phyloP scores from a whole-genome alignment of 2,797 vertebrate species.

The Capromys pilorides region DNA sequence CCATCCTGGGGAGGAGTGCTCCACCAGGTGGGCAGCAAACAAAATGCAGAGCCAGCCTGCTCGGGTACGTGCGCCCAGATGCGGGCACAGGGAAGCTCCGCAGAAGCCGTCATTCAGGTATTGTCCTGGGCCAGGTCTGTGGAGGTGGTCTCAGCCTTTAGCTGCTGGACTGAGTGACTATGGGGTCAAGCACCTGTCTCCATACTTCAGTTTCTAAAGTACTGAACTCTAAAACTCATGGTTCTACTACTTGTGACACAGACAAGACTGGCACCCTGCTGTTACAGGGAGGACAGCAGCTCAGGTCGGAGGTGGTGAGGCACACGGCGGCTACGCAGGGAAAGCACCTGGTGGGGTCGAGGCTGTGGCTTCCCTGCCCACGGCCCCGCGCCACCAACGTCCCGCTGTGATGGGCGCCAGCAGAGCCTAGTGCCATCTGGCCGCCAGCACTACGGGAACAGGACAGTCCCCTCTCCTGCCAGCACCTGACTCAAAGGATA shows the following conservation, averaged over 20 bases:
- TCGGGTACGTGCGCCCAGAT: accelerated
- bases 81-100: no score
- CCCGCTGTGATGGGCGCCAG: not conserved
- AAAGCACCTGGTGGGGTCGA: not conserved
- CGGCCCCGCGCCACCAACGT: not conserved
- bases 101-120: no score
- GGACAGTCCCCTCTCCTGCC: not conserved
- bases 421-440: not conserved
- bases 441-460: not conserved
- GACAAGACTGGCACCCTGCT: accelerated
- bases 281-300: accelerated
- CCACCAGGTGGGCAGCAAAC: not conserved
- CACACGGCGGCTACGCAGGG: accelerated
- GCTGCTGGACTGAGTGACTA: accelerated
- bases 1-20: not conserved
- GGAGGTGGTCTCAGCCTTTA: accelerated
- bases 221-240: not conserved
- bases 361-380: not conserved
- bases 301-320: not conserved
- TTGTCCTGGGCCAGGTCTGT: accelerated
- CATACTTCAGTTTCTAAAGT: not conserved
- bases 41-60: accelerated
- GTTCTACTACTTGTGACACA: accelerated
- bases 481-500: conserved; percentile 90
- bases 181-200: accelerated